Evolutionary conservation across 2,113 vertebrate species (phyloP).

Genomic region (Lichenostomus cassidix): DNA sequence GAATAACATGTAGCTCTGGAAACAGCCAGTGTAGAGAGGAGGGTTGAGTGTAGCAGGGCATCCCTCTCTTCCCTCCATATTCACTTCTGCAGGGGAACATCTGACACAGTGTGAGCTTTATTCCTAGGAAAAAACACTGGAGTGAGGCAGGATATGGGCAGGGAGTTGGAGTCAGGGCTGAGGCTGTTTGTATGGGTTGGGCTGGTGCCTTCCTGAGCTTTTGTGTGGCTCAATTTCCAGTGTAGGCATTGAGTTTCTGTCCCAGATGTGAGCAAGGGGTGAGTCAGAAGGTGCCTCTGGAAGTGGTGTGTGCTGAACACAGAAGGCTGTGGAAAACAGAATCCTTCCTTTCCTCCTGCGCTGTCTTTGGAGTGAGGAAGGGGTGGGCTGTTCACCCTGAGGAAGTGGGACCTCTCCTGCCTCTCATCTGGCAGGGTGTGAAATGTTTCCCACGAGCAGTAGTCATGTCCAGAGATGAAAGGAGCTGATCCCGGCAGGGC

Average conservation of each 20-base stretch:
- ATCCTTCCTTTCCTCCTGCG: not conserved
- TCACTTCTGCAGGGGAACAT: not conserved
- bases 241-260: not conserved
- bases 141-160: not conserved
- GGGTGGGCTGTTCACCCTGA: not conserved
- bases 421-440: not conserved
- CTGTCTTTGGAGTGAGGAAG: not conserved
- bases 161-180: not conserved
- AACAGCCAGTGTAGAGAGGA: not conserved
- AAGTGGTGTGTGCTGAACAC: not conserved
- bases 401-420: not conserved
- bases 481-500: not conserved
- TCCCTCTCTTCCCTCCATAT: not conserved
- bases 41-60: not conserved
- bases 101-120: not conserved
- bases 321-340: not conserved
- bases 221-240: not conserved
- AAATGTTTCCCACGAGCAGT: not conserved
- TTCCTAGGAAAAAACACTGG: not conserved
- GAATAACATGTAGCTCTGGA: accelerated
- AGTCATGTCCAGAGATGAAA: not conserved
- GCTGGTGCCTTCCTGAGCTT: not conserved
- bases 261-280: not conserved
- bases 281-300: not conserved
- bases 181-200: not conserved